phyloP scores from a whole-genome alignment of 1,140 invertebrate species.

The Cyclina sinensis region DNA sequence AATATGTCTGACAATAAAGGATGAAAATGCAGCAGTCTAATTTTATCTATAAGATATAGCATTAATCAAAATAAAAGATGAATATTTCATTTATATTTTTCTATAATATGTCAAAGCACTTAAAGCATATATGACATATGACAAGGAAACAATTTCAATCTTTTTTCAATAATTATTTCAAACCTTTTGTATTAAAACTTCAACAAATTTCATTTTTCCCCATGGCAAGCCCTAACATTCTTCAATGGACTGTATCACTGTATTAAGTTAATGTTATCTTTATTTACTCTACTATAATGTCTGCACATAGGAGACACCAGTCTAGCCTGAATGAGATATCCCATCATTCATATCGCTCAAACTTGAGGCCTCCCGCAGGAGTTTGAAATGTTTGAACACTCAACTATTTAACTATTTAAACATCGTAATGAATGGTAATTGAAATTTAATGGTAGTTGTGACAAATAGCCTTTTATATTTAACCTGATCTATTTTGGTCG shows the following conservation, averaged over 20 bases:
- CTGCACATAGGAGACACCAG: slow-evolving; percentile 53
- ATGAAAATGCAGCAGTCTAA: too few relatives aligned
- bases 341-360: slow-evolving; percentile 55
- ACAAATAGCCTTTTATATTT: background rate
- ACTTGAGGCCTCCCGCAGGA: slow-evolving; percentile 37
- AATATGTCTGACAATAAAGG: too few relatives aligned
- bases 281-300: slow-evolving; percentile 48
- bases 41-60: too few relatives aligned
- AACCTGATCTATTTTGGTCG: slow-evolving; percentile 5
- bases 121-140: too few relatives aligned
- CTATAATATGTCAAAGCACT: too few relatives aligned
- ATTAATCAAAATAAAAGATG: too few relatives aligned
- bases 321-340: slow-evolving; percentile 54
- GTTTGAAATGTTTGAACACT: background rate
- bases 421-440: slow-evolving; percentile 37
- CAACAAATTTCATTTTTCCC: too few relatives aligned
- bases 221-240: background rate
- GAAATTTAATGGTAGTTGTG: slow-evolving; percentile 32
- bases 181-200: background rate
- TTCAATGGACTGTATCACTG: slow-evolving; percentile 45
- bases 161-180: background rate
- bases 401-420: slow-evolving; percentile 19
- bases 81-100: too few relatives aligned
- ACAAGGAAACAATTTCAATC: too few relatives aligned
- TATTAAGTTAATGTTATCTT: slow-evolving; percentile 61